phyloP scores from a whole-genome alignment of 2,113 vertebrate species.

The Menura novaehollandiae region DNA sequence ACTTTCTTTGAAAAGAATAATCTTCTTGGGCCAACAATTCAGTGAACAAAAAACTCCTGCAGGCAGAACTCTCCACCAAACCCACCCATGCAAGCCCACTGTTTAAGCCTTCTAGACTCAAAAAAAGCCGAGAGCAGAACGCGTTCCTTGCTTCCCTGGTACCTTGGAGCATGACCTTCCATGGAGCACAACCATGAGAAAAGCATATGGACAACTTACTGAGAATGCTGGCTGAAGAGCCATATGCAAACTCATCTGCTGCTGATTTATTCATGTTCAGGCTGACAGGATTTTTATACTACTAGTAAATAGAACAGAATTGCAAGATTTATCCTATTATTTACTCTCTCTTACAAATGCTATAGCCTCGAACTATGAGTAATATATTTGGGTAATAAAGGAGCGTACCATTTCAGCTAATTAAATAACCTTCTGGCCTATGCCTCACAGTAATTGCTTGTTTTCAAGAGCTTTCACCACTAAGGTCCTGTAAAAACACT shows the following conservation, averaged over 20 bases:
- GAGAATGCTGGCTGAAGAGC: background rate
- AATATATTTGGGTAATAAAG: background rate
- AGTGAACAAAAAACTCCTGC: background rate
- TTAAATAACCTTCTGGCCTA: background rate
- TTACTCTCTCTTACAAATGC: background rate
- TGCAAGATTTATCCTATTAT: background rate
- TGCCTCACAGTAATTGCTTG: background rate
- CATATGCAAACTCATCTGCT: background rate
- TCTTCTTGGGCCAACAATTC: background rate
- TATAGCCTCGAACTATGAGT: fast-evolving
- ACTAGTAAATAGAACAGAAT: background rate
- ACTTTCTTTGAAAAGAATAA: background rate
- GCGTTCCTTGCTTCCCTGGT: background rate
- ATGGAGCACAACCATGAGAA: fast-evolving
- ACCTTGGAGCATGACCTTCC: background rate
- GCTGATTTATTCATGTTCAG: background rate
- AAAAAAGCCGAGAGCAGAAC: background rate
- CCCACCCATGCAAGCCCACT: background rate
- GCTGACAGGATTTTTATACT: background rate
- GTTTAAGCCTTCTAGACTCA: background rate
- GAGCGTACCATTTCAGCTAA: background rate
- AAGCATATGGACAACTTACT: background rate
- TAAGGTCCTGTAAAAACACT: background rate
- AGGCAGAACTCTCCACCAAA: background rate
- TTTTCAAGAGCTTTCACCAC: background rate